These are phyloP conservation scores for Patella caerulea DNA, from an alignment of 2,888 invertebrate genomes.

Conservation along the genomic window DNA sequence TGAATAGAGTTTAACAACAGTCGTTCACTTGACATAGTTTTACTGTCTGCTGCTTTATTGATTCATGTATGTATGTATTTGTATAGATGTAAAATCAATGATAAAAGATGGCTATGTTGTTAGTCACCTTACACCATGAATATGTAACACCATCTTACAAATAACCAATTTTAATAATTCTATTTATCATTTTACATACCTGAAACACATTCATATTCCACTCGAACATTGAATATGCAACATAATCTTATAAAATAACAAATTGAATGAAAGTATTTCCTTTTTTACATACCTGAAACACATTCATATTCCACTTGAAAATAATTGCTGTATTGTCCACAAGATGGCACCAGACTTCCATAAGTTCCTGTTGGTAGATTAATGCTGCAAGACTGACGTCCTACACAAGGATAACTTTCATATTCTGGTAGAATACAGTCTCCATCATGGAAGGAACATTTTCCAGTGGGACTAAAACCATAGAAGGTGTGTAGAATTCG, in stretches of 20 bases:
- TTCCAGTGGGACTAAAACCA: slow-evolving; percentile 52
- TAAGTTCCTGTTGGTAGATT: slow-evolving; percentile 54
- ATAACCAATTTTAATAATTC: neutral
- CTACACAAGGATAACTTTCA: slow-evolving; percentile 60
- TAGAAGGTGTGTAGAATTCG: slow-evolving; percentile 62
- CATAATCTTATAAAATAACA: too few species aligned
- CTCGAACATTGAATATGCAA: slow-evolving; percentile 47
- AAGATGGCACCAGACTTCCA: slow-evolving; percentile 53
- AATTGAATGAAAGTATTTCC: neutral
- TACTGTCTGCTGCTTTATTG: too few species aligned
- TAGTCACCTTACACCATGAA: slow-evolving; percentile 63
- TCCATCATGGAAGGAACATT: slow-evolving; percentile 50
- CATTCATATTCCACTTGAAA: slow-evolving; percentile 68
- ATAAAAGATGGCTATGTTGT: too few species aligned
- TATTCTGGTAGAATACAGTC: slow-evolving; percentile 60
- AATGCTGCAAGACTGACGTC: slow-evolving; percentile 55
- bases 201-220: slow-evolving; percentile 65
- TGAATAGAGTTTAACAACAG: too few species aligned
- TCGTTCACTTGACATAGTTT: too few species aligned
- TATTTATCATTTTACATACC: slow-evolving; percentile 39
- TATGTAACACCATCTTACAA: too few species aligned
- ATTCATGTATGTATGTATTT: too few species aligned
- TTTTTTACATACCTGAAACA: slow-evolving; percentile 51
- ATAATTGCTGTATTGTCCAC: slow-evolving; percentile 61
- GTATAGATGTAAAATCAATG: too few species aligned